phyloP scores from a whole-genome alignment of 2,113 vertebrate species.

The Connochaetes taurinus region DNA sequence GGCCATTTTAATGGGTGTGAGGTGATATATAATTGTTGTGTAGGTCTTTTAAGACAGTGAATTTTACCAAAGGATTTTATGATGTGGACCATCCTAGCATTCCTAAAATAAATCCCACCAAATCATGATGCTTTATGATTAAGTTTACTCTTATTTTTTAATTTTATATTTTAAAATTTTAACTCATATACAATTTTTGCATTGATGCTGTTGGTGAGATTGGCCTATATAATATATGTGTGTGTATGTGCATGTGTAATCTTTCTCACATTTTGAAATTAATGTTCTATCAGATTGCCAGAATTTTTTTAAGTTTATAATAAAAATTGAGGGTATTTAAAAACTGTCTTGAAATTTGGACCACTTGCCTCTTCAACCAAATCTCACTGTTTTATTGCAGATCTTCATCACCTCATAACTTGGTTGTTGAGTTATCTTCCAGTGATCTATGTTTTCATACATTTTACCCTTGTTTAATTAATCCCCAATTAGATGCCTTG shows the following conservation, averaged over 20 bases:
- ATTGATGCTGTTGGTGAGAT: not conserved
- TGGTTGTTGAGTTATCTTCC: not conserved
- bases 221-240: not conserved
- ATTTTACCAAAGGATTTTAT: not conserved
- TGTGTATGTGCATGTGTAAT: not conserved
- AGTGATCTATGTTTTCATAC: not conserved
- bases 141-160: not conserved
- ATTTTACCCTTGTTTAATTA: not conserved
- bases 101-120: not conserved
- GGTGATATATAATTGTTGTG: not conserved
- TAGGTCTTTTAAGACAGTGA: not conserved
- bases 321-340: not conserved
- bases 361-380: not conserved
- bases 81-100: not conserved
- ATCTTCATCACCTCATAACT: not conserved
- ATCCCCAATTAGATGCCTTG: not conserved
- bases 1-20: not conserved
- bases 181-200: not conserved
- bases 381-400: not conserved
- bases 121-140: not conserved
- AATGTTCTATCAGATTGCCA: not conserved
- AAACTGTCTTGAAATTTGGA: not conserved
- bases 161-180: not conserved
- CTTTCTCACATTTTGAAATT: not conserved
- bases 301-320: not conserved